A percentile compares a stretch with the other conserved stretches of the same genome.
Evolutionary conservation across 2,888 invertebrate species (phyloP).

Genomic region (Neocrepidodera transversa): DNA sequence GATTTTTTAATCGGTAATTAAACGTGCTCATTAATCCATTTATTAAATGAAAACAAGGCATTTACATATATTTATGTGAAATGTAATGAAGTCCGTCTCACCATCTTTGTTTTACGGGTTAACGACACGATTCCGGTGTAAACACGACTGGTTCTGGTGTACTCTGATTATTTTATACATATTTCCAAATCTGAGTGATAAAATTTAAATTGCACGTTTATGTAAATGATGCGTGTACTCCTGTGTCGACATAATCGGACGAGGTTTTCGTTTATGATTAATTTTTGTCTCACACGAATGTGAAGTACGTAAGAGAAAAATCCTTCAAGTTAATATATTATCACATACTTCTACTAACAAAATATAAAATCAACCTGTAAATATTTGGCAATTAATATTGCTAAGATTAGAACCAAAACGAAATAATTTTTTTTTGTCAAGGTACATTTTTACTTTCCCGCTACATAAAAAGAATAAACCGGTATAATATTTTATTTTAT

Average conservation of each 20-base stretch:
- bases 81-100: slow-evolving; percentile 32
- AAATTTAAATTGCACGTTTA: slow-evolving; percentile 49
- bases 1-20: no score
- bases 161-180: slow-evolving; percentile 39
- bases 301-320: no score
- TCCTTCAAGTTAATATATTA: no score
- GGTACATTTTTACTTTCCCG: no score
- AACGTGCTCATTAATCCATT: not conserved
- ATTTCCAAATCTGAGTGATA: slow-evolving; percentile 45
- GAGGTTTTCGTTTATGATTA: slow-evolving; percentile 43
- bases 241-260: slow-evolving; percentile 47
- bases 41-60: not conserved
- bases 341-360: no score
- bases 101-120: slow-evolving; percentile 40
- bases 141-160: slow-evolving; percentile 44
- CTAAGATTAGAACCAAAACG: no score
- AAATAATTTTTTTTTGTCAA: no score
- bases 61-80: slow-evolving; percentile 36
- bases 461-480: no score
- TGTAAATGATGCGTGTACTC: slow-evolving; percentile 46
- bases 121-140: slow-evolving; percentile 46
- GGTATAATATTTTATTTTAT: no score
- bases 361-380: no score
- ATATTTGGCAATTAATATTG: no score
- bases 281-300: slow-evolving; percentile 43